Evolutionary conservation across 2,797 vertebrate species (phyloP).

Genomic region (Clarias fuscus): DNA sequence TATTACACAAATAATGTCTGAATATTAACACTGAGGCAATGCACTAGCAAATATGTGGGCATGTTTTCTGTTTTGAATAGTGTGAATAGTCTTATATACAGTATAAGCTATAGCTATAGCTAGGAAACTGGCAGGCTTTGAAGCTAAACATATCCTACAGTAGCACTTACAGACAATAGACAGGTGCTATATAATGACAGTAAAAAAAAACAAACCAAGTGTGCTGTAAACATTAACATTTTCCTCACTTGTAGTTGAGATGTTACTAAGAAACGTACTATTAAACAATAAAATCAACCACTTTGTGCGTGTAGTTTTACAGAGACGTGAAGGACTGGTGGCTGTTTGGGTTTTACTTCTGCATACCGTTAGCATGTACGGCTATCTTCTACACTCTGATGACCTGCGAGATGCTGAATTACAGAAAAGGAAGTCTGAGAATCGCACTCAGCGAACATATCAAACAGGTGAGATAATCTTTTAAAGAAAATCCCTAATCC

Average conservation of each 20-base stretch:
- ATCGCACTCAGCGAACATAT: conserved; percentile 90
- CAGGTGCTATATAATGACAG: not conserved
- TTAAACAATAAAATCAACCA: not conserved
- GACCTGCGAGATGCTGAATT: conserved; percentile 90
- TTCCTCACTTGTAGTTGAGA: not conserved
- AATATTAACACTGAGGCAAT: not conserved
- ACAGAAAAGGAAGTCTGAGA: conserved; percentile 85
- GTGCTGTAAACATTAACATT: not conserved
- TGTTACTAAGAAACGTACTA: not conserved
- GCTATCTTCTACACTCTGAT: conserved; percentile 91
- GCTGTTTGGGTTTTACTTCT: conserved; percentile 94
- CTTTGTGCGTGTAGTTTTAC: conserved; percentile 79
- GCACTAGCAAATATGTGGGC: not conserved
- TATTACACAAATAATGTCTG: not conserved
- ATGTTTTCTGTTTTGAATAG: not conserved
- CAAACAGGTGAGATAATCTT: conserved; percentile 85
- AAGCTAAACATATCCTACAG: not conserved
- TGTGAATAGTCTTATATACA: not conserved
- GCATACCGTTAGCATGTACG: conserved; percentile 85
- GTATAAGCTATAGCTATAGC: too few relatives aligned
- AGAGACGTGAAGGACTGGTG: conserved; percentile 90
- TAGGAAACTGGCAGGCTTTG: not conserved
- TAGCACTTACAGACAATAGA: not conserved
- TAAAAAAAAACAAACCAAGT: not conserved
- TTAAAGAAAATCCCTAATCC: not conserved